Evolutionary conservation across 2,888 invertebrate species (phyloP), one percentile per base, ranked within the genome.

Genomic region (Cylloceria caligata): DNA sequence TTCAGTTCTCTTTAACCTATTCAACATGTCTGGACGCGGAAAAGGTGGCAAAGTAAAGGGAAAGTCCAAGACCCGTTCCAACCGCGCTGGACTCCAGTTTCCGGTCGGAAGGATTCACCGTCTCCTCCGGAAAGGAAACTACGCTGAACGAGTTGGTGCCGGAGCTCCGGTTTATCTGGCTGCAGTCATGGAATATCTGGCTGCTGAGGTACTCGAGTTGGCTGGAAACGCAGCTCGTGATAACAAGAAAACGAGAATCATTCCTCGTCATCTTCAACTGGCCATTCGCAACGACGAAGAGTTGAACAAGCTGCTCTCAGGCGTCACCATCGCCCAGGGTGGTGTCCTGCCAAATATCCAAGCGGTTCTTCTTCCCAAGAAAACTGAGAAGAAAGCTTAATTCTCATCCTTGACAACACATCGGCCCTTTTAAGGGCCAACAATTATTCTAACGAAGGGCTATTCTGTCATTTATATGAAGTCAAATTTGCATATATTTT

Each of bases 261-360:
- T 89, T 24, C 88, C 88, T 0, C 77, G 88, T 9, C 88, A 89
- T 57, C 83, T 88, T 19, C 89, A 97, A 90, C 90, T 97, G 86
- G 97, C 97, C 55, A 95, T 97, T 85, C 94, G 96, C n/a, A 97
- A 96, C 91, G 97, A 97, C 91, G 96, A 97, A 86, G 97, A 97
- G 88, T 93, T 97, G 89, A 96, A 96, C 92, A 96, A 95, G 90
- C 93, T 97, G 64, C 92, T 97, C 1, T 94, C 95, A 0, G 96
- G 96, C 60, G 97, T 97, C 0, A 97, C 96, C 34, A 97, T 97
- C 89, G 95, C 97, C 19, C 96, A 97, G 91, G 97, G 97, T 81
- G 97, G 97, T 87, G 97, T 97, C 0, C 91, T 97, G 89, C 97
- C 97, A 0, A 96, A 96, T 89, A 97, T 97, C 84, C 95, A 96